Evolutionary conservation across 1,140 invertebrate species (phyloP).

Genomic region (Mamestra configurata): DNA sequence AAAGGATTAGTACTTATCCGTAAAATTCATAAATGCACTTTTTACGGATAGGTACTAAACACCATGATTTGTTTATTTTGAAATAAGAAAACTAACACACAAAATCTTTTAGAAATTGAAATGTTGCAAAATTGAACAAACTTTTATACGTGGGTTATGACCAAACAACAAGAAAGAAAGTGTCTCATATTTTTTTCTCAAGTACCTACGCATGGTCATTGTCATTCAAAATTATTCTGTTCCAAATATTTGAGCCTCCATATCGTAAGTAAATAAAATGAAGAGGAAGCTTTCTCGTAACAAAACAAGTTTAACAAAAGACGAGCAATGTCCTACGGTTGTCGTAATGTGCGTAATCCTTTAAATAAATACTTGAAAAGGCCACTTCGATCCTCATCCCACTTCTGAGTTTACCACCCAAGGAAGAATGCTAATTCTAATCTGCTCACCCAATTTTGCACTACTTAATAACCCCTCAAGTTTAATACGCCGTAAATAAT

Average conservation of each 20-base stretch:
- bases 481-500: slow-evolving; percentile 52
- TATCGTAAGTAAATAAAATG: slow-evolving; percentile 50
- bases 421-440: slow-evolving; percentile 42
- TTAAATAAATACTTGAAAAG: slow-evolving; percentile 58
- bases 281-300: slow-evolving; percentile 59
- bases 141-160: neutral
- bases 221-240: slow-evolving; percentile 41
- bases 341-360: slow-evolving; percentile 56
- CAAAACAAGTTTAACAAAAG: slow-evolving; percentile 70
- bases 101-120: no score
- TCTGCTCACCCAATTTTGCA: slow-evolving; percentile 56
- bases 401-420: slow-evolving; percentile 53
- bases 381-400: slow-evolving; percentile 46
- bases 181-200: slow-evolving; percentile 16
- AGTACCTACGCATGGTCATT: slow-evolving; percentile 16
- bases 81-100: no score
- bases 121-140: neutral
- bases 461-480: slow-evolving; percentile 38
- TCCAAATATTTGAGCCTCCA: slow-evolving; percentile 44
- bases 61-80: no score
- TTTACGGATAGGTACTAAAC: no score
- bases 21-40: no score
- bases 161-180: neutral
- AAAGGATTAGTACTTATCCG: slow-evolving; percentile 15
- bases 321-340: slow-evolving; percentile 25